Conservation (phyloP, 2,888 invertebrate species). For the Sabellastarte sp. region DNA sequence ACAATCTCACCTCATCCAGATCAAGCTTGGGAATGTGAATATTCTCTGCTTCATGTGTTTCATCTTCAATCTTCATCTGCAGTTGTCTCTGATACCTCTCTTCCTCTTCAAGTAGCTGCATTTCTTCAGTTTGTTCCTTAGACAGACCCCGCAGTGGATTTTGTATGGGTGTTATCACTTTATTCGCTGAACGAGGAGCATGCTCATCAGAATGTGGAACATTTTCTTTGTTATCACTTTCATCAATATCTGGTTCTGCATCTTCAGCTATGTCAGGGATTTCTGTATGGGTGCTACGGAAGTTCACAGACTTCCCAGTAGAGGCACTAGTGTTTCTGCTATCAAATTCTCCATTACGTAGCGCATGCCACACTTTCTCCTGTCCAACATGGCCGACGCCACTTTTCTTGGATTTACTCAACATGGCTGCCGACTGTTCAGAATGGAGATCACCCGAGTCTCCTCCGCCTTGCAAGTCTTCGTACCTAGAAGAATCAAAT, state of each 20-base stretch:
- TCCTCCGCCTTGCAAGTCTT: too few relatives aligned
- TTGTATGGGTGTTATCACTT: neutral
- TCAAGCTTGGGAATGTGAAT: constrained; percentile 15
- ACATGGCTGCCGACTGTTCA: neutral
- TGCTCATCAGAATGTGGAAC: too few relatives aligned
- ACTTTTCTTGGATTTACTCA: neutral
- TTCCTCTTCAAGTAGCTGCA: constrained; percentile 1
- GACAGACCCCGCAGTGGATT: neutral
- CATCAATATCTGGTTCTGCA: too few relatives aligned
- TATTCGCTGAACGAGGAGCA: neutral
- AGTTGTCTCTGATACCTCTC: constrained; percentile 9
- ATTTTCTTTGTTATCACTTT: too few relatives aligned
- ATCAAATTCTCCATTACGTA: too few relatives aligned
- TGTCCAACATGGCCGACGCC: too few relatives aligned
- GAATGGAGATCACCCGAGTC: neutral
- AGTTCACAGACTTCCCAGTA: too few relatives aligned
- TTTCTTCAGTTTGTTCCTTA: neutral
- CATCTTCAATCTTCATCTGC: constrained; percentile 3
- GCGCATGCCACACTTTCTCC: too few relatives aligned
- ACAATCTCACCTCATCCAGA: constrained; percentile 6
- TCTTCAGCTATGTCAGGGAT: too few relatives aligned
- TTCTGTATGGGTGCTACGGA: neutral
- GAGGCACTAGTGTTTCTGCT: neutral
- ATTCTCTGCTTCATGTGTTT: neutral
- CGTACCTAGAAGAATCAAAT: too few relatives aligned